A percentile compares a stretch with the other conserved stretches of the same genome.
Evolutionary conservation across 2,113 vertebrate species (phyloP).

Genomic region (Zapornia atra): DNA sequence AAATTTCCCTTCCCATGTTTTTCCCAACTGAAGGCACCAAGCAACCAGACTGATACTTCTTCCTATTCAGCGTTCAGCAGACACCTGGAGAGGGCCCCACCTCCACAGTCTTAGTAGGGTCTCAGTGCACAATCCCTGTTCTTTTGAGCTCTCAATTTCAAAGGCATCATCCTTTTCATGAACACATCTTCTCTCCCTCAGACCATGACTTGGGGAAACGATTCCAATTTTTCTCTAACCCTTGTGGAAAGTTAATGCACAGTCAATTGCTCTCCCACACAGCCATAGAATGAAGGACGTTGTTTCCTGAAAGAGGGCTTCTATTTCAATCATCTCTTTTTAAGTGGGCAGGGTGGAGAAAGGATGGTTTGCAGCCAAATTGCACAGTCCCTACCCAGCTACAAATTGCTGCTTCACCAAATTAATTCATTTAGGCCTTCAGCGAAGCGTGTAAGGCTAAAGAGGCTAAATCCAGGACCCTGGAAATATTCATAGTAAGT

Average conservation of each 20-base stretch:
- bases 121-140: not conserved
- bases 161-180: not conserved
- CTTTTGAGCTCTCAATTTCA: not conserved
- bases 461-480: not conserved
- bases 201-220: not conserved
- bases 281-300: not conserved
- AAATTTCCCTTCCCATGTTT: not conserved
- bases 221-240: not conserved
- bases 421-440: not conserved
- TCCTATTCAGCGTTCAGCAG: not conserved
- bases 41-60: not conserved
- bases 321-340: not conserved
- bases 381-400: not conserved
- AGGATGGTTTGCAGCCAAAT: not conserved
- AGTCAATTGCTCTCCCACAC: not conserved
- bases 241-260: not conserved
- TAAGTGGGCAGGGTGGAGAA: not conserved
- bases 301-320: not conserved
- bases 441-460: not conserved
- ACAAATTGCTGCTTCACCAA: not conserved
- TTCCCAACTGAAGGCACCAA: not conserved
- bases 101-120: not conserved
- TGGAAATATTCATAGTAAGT: not conserved
- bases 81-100: not conserved
- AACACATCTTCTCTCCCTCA: not conserved